A percentile compares a stretch with the other conserved stretches of the same genome.
phyloP scores from a whole-genome alignment of 2,113 vertebrate species.

The Circaetus gallicus region DNA sequence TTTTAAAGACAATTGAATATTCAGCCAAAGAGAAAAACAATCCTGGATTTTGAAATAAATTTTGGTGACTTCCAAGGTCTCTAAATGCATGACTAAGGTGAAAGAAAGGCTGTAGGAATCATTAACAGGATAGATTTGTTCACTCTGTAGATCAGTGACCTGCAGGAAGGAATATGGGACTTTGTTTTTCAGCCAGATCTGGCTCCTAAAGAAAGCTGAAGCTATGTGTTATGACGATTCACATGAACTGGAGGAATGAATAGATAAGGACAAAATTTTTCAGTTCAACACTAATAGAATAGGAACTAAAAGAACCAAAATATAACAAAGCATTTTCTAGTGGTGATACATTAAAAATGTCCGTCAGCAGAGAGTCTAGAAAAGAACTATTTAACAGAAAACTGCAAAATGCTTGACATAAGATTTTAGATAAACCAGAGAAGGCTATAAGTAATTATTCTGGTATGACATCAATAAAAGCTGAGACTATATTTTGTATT shows the following conservation, averaged over 20 bases:
- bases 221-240: background rate
- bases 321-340: background rate
- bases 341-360: background rate
- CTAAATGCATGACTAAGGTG: background rate
- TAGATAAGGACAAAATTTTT: background rate
- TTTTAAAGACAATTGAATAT: background rate
- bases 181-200: background rate
- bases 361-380: background rate
- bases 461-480: background rate
- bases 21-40: background rate
- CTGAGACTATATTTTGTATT: background rate
- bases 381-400: too few relatives aligned
- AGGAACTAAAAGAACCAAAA: background rate
- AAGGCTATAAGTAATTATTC: background rate
- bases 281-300: background rate
- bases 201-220: background rate
- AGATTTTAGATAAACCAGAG: too few relatives aligned
- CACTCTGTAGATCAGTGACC: background rate
- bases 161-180: background rate
- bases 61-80: background rate
- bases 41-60: background rate
- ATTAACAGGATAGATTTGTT: background rate
- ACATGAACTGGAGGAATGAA: background rate
- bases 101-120: background rate
- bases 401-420: too few relatives aligned